Percentiles rank a stretch among this genome's conserved stretches.
Conservation (phyloP, 1,140 invertebrate genomes). For the Sminthurinus signatus region DNA sequence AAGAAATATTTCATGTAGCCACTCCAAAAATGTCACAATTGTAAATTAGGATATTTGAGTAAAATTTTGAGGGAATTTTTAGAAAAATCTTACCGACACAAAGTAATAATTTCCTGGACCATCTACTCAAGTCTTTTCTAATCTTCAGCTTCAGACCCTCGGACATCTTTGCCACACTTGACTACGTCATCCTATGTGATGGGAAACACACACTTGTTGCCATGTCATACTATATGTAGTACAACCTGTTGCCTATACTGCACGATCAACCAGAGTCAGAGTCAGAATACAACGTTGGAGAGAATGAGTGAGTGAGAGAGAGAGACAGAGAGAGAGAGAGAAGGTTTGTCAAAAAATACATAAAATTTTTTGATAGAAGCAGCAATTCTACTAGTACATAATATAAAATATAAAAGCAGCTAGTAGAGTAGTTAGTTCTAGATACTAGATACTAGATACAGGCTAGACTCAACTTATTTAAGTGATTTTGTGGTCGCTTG, state of each 20-base stretch:
- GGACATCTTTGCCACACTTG: conserved; percentile 31
- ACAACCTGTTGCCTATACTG: conserved; percentile 23
- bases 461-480: too few species aligned
- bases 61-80: too few species aligned
- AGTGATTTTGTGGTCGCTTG: too few species aligned
- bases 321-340: too few species aligned
- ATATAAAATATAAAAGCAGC: too few species aligned
- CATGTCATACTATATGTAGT: background rate
- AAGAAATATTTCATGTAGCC: too few species aligned
- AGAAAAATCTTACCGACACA: conserved; percentile 39
- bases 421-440: too few species aligned
- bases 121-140: conserved; percentile 37
- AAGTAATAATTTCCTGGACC: conserved; percentile 38
- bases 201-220: too few species aligned
- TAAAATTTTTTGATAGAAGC: too few species aligned
- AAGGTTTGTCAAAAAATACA: too few species aligned
- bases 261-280: background rate
- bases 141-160: conserved; percentile 33
- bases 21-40: background rate
- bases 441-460: too few species aligned
- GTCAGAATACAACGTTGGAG: conserved; percentile 7
- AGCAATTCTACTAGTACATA: too few species aligned
- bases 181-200: conserved; percentile 31
- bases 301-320: background rate
- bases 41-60: conserved; percentile 19